A percentile compares a stretch with the other conserved stretches of the same genome.
Conservation (phyloP, 2,888 invertebrate species). For the Unio pictorum region DNA sequence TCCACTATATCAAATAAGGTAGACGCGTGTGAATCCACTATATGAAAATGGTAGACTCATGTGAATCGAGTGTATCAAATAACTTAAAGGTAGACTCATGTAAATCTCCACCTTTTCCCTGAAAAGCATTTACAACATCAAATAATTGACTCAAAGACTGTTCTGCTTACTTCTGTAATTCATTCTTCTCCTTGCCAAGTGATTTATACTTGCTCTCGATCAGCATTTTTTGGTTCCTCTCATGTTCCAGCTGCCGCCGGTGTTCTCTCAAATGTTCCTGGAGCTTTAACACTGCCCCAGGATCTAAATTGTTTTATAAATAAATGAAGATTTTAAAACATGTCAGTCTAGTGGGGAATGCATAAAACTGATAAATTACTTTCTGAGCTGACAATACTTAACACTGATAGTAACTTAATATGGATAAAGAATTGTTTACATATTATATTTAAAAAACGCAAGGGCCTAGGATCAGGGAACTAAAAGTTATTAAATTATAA, state of each 20-base stretch:
- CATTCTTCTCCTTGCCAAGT: constrained; percentile 57
- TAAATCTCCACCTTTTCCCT: no score
- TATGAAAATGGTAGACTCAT: no score
- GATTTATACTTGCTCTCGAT: constrained; percentile 63
- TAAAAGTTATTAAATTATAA: no score
- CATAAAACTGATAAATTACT: neutral
- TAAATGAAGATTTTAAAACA: neutral
- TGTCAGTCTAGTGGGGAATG: neutral
- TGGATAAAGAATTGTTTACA: no score
- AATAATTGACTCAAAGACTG: neutral
- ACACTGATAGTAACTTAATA: no score
- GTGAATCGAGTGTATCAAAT: no score
- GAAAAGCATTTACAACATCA: neutral
- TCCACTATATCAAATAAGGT: no score
- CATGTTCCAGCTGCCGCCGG: constrained; percentile 54
- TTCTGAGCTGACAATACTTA: neutral
- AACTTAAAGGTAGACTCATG: no score
- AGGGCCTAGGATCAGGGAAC: no score
- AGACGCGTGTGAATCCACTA: no score
- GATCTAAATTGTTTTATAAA: constrained; percentile 35
- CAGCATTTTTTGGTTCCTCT: constrained; percentile 51
- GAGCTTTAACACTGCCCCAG: constrained; percentile 52
- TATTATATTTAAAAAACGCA: no score
- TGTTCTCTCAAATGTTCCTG: constrained; percentile 61
- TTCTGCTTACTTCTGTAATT: constrained; percentile 55